Base-by-base conservation (phyloP, 2,888 invertebrate species). In the Drosophila nr. perissopoda region DNA sequence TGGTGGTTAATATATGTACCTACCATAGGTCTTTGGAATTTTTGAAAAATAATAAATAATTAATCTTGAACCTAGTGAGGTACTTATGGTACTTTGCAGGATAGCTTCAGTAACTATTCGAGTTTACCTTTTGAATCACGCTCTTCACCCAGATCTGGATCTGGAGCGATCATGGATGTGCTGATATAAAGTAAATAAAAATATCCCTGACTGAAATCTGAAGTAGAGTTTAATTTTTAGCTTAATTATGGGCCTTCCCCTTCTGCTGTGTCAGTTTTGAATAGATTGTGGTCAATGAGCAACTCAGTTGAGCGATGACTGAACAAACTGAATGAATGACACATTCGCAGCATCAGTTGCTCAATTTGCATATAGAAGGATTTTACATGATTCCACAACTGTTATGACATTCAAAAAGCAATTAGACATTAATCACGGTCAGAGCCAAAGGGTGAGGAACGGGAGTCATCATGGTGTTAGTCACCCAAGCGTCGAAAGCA, bases 321-420 rank as follows among this genome's bases (percentile, higher is more conserved):
- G 75, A 60, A 49, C 49, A 21, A 38, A 42, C 48, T 69, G 66
- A 80, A 49, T 54, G 72, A 76, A 83, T 88, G 83, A 86, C 88
- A 83, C 80, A 85, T 67, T 65, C 73, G 61, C 70, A 57, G 56
- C 36, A 54, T 54, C 36, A 54, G 36, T 62, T 48, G 48, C 25
- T 40, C 54, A 56, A 82, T 82, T 82, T 82, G 86, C 83, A 83
- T 76, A 73, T 73, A 70, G 76, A 86, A 87, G 87, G 85, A 85
- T 87, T 85, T 29, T 48, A 54, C 69, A 65, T 83, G 68, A 68
- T 69, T 70, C 71, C 67, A 86, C 88, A 86, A 88, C 85, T 88
- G 86, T 88, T 88, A 76, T 88, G 88, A 83, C 85, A 86, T 88
- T 86, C 88, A 88, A 78, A 76, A 73, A 83, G 86, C 85, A 86